These are phyloP conservation scores for Zootoca vivipara DNA, from an alignment of 2,113 vertebrate species.

Conservation along the genomic window DNA sequence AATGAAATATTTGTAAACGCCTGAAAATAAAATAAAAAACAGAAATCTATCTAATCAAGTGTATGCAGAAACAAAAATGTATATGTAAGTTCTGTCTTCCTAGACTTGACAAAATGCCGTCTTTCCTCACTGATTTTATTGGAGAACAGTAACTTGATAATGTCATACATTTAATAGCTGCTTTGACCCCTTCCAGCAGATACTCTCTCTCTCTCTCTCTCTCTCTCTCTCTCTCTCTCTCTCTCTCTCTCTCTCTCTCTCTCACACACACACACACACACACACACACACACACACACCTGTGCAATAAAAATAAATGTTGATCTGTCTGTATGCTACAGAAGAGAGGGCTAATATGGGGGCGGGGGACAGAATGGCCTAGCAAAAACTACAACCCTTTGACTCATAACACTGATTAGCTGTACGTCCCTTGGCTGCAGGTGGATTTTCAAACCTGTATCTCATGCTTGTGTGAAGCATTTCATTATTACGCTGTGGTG, in stretches of 20 bases:
- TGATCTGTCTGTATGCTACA: not conserved
- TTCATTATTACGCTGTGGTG: too few species aligned
- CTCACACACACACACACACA: not conserved
- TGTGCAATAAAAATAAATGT: not conserved
- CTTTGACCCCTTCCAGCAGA: not conserved
- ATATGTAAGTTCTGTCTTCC: not conserved
- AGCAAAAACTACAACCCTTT: not conserved
- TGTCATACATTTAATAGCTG: not conserved
- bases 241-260: too few species aligned
- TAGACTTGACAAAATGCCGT: not conserved
- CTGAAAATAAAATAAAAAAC: not conserved
- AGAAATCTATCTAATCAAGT: not conserved
- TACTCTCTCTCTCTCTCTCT: too few species aligned
- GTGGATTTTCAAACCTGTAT: not conserved
- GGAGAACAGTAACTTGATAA: not conserved
- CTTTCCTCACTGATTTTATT: not conserved
- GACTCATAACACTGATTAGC: not conserved
- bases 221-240: too few species aligned
- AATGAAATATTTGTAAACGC: slow-evolving; percentile 15
- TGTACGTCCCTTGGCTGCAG: not conserved
- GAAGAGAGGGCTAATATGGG: not conserved
- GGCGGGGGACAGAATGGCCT: too few species aligned
- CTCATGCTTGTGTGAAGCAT: not conserved
- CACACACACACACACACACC: too few species aligned
- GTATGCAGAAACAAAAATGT: not conserved